Conservation (phyloP, 2,797 vertebrate species). For the Serranus cabrilla region DNA sequence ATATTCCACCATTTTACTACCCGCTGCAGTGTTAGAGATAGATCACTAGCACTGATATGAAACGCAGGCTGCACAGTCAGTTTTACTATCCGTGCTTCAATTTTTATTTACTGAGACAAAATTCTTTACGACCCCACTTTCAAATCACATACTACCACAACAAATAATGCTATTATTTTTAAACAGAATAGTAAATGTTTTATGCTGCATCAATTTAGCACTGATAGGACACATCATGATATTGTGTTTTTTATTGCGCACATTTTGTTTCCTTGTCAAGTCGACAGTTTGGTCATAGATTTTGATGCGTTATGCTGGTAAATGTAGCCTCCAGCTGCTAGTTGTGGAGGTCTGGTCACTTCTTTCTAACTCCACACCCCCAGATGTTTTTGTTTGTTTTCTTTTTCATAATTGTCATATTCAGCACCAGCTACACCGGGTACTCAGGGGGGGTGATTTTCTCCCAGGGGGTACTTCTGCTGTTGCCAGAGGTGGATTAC, state of each 20-base stretch:
- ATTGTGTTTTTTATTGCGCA: background rate
- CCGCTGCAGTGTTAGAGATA: constrained; percentile 16
- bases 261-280: background rate
- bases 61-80: background rate
- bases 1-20: constrained; percentile 38
- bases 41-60: constrained; percentile 17
- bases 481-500: no score
- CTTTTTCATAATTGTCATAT: constrained; percentile 1
- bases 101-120: constrained; percentile 3
- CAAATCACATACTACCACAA: background rate
- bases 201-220: background rate
- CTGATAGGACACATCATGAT: no score
- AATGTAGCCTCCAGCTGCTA: background rate
- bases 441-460: background rate
- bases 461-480: no score
- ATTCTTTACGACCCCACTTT: constrained; percentile 5
- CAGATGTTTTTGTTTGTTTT: background rate
- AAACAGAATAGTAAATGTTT: background rate
- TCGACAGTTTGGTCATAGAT: background rate
- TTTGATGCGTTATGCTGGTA: background rate
- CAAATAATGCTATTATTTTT: background rate
- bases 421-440: background rate
- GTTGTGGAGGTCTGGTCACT: background rate
- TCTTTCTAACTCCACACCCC: background rate
- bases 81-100: constrained; percentile 4